Evolutionary conservation across 2,888 invertebrate species (phyloP).

Genomic region (Erynnis tages): DNA sequence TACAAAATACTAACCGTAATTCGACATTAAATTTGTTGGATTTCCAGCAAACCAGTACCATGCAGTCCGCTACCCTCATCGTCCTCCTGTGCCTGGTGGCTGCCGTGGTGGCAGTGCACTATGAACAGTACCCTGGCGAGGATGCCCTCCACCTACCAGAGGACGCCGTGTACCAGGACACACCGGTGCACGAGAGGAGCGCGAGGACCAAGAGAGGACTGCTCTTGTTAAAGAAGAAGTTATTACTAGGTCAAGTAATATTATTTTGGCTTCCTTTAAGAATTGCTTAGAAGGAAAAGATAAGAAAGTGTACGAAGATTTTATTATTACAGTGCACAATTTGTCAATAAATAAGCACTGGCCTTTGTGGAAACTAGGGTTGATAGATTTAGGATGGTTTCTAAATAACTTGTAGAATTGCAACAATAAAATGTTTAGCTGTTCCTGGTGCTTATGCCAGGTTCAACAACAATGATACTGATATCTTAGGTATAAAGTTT

Average conservation of each 20-base stretch:
- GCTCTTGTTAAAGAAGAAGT: slow-evolving; percentile 68
- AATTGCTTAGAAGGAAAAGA: no score
- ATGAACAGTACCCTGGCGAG: slow-evolving; percentile 46
- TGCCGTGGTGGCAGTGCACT: slow-evolving; percentile 51
- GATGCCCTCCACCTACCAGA: slow-evolving; percentile 40
- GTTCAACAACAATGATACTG: no score
- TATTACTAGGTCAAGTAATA: slow-evolving; percentile 59
- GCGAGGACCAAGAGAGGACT: slow-evolving; percentile 67
- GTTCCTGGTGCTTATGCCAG: no score
- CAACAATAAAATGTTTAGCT: no score
- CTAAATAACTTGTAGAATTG: no score
- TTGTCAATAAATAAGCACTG: no score
- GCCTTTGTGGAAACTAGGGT: no score
- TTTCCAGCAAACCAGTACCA: slow-evolving; percentile 42
- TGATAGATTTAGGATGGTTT: no score
- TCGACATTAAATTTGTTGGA: not conserved
- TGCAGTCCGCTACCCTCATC: slow-evolving; percentile 67
- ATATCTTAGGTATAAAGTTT: no score
- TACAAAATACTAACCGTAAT: not conserved
- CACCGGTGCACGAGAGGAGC: slow-evolving; percentile 59
- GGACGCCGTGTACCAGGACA: slow-evolving; percentile 49
- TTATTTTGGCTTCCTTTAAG: no score
- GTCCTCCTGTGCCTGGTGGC: slow-evolving; percentile 66
- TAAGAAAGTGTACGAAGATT: no score
- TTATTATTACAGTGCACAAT: no score